Percentiles rank a stretch among this genome's conserved stretches.
These are phyloP conservation scores for Philypnodon macrostomus DNA, from an alignment of 2,797 vertebrate genomes.

Conservation along the genomic window DNA sequence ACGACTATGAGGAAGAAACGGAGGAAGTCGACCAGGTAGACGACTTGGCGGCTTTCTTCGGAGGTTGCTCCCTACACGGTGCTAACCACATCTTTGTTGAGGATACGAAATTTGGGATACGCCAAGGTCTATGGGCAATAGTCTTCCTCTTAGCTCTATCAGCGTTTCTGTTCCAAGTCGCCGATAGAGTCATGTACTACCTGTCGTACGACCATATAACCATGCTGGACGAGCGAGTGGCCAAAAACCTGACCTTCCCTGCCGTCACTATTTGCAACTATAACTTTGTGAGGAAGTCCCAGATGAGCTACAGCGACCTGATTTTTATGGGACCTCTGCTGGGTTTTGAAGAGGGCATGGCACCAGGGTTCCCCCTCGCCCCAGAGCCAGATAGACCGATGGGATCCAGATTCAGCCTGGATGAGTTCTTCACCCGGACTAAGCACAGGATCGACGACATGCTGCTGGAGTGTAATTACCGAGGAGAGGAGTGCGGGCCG, in stretches of 20 bases:
- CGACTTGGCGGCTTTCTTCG: constrained; percentile 83
- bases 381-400: constrained; percentile 68
- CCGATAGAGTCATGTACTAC: constrained; percentile 85
- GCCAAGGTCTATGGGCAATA: constrained; percentile 84
- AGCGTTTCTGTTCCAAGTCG: constrained; percentile 88
- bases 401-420: constrained; percentile 79
- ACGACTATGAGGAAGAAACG: constrained; percentile 67
- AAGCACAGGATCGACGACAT: constrained; percentile 91
- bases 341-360: constrained; percentile 85
- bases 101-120: constrained; percentile 76
- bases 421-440: constrained; percentile 88
- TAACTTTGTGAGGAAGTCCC: constrained; percentile 85
- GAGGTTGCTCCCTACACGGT: constrained; percentile 87
- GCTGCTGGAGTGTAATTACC: constrained; percentile 88
- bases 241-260: constrained; percentile 83
- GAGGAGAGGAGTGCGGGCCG: constrained; percentile 82
- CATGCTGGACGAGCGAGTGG: constrained; percentile 83
- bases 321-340: constrained; percentile 88
- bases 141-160: constrained; percentile 86
- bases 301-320: constrained; percentile 88
- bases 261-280: constrained; percentile 92
- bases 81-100: constrained; percentile 89
- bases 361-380: constrained; percentile 82
- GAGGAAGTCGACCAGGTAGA: constrained; percentile 50
- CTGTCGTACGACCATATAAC: constrained; percentile 86